These are phyloP conservation scores for Polypterus bichir DNA, from an alignment of 2,113 vertebrate genomes.

Conservation along the genomic window DNA sequence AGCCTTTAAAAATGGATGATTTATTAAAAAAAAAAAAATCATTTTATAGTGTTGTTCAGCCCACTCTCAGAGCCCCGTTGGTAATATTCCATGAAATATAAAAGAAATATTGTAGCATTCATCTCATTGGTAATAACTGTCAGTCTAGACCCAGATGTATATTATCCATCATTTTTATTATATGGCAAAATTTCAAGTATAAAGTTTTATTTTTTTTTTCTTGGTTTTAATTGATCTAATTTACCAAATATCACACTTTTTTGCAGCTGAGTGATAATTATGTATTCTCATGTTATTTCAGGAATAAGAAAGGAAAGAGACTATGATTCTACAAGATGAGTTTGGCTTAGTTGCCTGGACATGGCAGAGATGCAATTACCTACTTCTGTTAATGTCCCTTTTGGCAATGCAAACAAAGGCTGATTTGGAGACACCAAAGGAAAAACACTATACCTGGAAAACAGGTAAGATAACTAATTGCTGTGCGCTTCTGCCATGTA, in stretches of 20 bases:
- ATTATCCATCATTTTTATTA: no score
- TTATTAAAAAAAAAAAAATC: no score
- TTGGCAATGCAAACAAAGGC: conserved; percentile 50
- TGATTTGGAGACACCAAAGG: conserved; percentile 58
- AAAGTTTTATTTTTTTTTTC: neutral
- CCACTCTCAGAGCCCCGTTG: no score
- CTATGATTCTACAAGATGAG: conserved; percentile 76
- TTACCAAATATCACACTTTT: neutral
- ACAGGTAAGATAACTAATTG: conserved; percentile 58
- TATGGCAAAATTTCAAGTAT: neutral
- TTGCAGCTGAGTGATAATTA: neutral
- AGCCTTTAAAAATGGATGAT: no score
- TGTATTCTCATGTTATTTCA: conserved; percentile 32
- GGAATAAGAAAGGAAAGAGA: conserved; percentile 63
- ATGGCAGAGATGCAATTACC: conserved; percentile 49
- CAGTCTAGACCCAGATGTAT: no score
- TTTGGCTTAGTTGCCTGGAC: conserved; percentile 53
- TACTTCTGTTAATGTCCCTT: conserved; percentile 54
- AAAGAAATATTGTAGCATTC: no score
- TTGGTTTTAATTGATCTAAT: neutral
- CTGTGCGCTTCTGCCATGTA: no score
- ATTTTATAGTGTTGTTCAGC: no score
- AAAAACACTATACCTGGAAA: conserved; percentile 82
- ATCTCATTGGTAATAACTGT: no score
- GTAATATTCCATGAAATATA: no score